phyloP scores from a whole-genome alignment of 2,797 vertebrate genomes.

The Sarcoramphus papa region DNA sequence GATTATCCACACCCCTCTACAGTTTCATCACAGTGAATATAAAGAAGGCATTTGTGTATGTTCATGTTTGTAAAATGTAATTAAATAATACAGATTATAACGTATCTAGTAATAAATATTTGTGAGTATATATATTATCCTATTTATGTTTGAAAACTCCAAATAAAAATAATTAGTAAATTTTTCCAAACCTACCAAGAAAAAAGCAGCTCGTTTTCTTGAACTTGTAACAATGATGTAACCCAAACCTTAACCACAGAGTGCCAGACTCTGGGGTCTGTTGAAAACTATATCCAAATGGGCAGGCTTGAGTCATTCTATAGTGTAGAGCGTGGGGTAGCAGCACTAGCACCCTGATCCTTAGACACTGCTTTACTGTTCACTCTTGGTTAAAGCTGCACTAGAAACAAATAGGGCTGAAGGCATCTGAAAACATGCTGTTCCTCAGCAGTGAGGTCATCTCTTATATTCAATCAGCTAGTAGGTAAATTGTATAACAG shows the following conservation, averaged over 20 bases:
- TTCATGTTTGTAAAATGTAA: background rate
- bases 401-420: background rate
- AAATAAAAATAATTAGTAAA: background rate
- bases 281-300: background rate
- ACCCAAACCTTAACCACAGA: background rate
- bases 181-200: background rate
- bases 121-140: background rate
- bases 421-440: slow-evolving; percentile 9
- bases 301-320: background rate
- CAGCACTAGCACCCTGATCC: background rate
- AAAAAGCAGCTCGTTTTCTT: background rate
- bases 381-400: background rate
- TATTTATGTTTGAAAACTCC: background rate
- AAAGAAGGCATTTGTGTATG: background rate
- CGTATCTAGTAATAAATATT: background rate
- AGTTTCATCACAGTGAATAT: background rate
- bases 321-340: background rate
- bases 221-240: background rate
- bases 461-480: background rate
- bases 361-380: background rate
- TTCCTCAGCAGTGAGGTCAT: slow-evolving; percentile 17
- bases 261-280: background rate
- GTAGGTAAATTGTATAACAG: slow-evolving; percentile 28
- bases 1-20: background rate
- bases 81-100: background rate